Evolutionary conservation across 2,797 vertebrate genomes (phyloP).

Genomic region (Mycteria americana): DNA sequence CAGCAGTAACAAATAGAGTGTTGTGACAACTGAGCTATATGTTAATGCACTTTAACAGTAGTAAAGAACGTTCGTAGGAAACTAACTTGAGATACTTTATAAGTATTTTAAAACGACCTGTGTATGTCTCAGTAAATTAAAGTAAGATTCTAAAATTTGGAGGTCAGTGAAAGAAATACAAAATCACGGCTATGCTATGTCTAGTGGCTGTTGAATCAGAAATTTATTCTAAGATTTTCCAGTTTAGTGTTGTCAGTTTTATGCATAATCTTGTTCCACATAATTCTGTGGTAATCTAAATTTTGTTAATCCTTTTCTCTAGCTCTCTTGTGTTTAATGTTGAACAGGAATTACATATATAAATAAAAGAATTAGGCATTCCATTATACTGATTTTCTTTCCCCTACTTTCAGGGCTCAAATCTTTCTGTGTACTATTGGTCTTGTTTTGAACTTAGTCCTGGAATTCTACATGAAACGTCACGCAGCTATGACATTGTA

Average conservation of each 20-base stretch:
- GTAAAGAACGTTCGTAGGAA: neutral
- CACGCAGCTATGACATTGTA: neutral
- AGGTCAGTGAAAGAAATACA: neutral
- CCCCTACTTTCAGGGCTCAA: neutral
- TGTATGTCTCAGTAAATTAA: neutral
- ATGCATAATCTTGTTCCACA: neutral
- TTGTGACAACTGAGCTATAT: neutral
- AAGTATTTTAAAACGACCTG: neutral
- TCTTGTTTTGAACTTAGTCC: neutral
- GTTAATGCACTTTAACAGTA: neutral
- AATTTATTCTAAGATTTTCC: neutral
- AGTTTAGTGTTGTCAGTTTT: neutral
- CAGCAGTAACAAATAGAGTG: neutral
- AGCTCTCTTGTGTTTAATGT: neutral
- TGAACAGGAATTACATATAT: neutral
- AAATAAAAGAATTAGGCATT: neutral
- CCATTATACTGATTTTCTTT: neutral
- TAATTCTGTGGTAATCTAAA: slow-evolving; percentile 20
- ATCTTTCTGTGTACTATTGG: neutral
- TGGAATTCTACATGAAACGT: neutral
- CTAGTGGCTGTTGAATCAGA: neutral
- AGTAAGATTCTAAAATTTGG: neutral
- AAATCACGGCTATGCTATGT: neutral
- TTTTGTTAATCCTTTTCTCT: slow-evolving; percentile 18
- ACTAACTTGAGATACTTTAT: neutral